Evolutionary conservation across 2,888 invertebrate genomes (phyloP).

Genomic region (Ophion obscuratus): DNA sequence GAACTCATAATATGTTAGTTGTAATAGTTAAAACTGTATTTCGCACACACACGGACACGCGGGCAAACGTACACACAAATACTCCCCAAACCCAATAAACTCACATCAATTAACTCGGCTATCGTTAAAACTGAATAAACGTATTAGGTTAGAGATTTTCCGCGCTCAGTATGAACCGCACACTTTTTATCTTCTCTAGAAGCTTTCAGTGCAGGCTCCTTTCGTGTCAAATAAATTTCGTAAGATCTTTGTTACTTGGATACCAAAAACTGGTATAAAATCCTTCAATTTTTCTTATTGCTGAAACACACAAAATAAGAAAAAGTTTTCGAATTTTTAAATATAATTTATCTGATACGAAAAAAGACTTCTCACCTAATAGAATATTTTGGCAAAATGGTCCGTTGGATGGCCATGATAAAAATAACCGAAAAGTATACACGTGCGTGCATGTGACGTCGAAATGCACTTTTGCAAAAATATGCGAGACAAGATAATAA

Average conservation of each 20-base stretch:
- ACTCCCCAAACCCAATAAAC: not conserved
- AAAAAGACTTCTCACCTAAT: too few species aligned
- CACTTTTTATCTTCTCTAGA: not conserved
- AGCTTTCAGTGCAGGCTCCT: not conserved
- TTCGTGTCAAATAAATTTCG: too few species aligned
- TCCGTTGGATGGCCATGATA: not conserved
- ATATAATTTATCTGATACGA: too few species aligned
- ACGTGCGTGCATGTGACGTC: not conserved
- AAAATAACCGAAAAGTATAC: not conserved
- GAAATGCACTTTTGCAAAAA: not conserved
- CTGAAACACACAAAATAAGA: too few species aligned
- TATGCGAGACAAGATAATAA: not conserved
- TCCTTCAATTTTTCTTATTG: too few species aligned
- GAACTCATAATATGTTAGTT: not conserved
- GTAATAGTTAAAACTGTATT: not conserved
- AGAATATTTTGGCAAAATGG: not conserved
- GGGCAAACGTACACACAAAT: too few species aligned
- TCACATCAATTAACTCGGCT: conserved; percentile 40
- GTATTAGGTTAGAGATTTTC: conserved; percentile 36
- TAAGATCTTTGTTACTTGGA: too few species aligned
- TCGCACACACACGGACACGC: too few species aligned
- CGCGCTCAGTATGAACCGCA: not conserved
- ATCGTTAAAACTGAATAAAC: conserved; percentile 41
- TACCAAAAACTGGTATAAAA: too few species aligned
- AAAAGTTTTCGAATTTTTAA: too few species aligned